Percentiles rank a stretch among this genome's conserved stretches.
Evolutionary conservation across 2,888 invertebrate species (phyloP).

Genomic region (Drosophila heteroneura): DNA sequence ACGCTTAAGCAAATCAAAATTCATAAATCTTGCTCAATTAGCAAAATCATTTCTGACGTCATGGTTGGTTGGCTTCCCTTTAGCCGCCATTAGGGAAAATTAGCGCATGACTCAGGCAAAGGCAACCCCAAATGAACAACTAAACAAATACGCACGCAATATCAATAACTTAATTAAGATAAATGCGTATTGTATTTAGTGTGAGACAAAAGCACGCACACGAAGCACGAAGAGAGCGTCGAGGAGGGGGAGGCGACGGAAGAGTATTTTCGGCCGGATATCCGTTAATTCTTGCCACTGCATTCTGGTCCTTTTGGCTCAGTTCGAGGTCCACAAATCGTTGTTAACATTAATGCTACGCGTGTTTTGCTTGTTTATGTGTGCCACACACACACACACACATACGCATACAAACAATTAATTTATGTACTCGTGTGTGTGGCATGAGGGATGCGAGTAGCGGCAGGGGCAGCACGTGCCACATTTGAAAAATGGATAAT

Average conservation of each 20-base stretch:
- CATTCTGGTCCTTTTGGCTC: slow-evolving; percentile 21
- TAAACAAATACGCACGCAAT: slow-evolving; percentile 63
- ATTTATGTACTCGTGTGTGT: slow-evolving; percentile 53
- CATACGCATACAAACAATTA: slow-evolving; percentile 40
- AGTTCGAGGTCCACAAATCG: slow-evolving; percentile 44
- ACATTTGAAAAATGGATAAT: slow-evolving; percentile 78
- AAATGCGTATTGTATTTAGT: slow-evolving; percentile 76
- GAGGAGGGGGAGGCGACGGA: background rate
- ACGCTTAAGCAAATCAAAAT: slow-evolving; percentile 69
- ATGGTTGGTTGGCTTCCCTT: slow-evolving; percentile 17
- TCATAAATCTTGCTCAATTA: slow-evolving; percentile 76
- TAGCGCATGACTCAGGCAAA: slow-evolving; percentile 32
- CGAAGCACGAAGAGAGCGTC: background rate
- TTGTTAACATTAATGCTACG: slow-evolving; percentile 70
- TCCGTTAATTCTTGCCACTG: slow-evolving; percentile 60
- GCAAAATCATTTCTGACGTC: slow-evolving; percentile 46
- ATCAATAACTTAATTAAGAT: slow-evolving; percentile 83
- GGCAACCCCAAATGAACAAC: slow-evolving; percentile 6
- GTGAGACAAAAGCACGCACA: slow-evolving; percentile 35
- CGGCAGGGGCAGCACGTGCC: slow-evolving; percentile 44
- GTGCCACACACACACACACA: slow-evolving; percentile 31
- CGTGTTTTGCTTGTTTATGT: slow-evolving; percentile 73
- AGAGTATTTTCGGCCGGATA: slow-evolving; percentile 55
- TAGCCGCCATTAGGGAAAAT: background rate
- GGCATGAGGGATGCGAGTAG: background rate